Evolutionary conservation across 2,113 vertebrate species (phyloP), one percentile per base, ranked within the genome.

Genomic region (Salvator merianae): DNA sequence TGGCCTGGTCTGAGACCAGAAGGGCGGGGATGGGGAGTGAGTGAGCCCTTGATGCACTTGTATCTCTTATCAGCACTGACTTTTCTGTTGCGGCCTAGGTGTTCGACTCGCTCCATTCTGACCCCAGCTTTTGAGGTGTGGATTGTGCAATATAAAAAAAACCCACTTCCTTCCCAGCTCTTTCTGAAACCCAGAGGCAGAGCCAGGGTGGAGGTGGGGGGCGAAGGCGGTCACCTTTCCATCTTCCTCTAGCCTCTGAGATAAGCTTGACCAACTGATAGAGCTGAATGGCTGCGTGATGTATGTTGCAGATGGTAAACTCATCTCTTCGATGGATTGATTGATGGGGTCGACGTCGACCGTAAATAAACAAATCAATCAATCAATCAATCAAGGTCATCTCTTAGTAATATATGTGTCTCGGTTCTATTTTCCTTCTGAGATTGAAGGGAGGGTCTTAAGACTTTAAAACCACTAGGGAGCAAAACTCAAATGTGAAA

Each of bases 401-500:
- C 66, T 59, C 82, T 82, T 82, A 24, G 47, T 79, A 84, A 36
- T 16, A 47, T 16, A 38, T 59, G 74, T 43, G 30, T 84, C 30
- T 73, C 5, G 0, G 13, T 47, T 63, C 55, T 47, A n/a, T 73
- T 79, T 76, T 62, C 75, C 34, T 77, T 69, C 66, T 84, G 78
- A 34, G 62, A 38, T 32, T 43, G 34, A 81, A 59, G 47, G 63
- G 71, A 62, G 77, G 71, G 79, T 68, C 63, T 34, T 40, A 30
- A 68, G 77, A 69, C 75, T 72, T 53, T 84, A 47, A 65, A 79
- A 85, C 68, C 76, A 86, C 85, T 86, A 86, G 73, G 59, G 66
- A 77, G 69, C 80, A 82, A 82, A 82, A 72, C 82, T 76, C 69
- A 85, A 85, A 85, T 85, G 85, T 86, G 85, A 86, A 86, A 65